phyloP scores from a whole-genome alignment of 92 coral and sea anemone genomes.

The Umimayanthus kanabou region DNA sequence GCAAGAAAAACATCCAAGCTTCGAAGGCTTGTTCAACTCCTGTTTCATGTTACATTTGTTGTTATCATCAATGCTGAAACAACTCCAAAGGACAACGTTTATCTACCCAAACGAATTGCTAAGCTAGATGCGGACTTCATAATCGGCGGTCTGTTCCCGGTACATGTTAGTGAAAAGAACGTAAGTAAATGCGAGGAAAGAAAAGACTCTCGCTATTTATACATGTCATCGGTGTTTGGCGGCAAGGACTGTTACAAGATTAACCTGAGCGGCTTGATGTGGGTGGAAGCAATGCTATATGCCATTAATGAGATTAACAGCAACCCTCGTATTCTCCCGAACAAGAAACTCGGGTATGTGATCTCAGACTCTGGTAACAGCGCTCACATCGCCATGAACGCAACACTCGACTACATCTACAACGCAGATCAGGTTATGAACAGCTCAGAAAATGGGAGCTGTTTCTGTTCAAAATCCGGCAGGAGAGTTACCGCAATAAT shows the following conservation, averaged over 20 bases:
- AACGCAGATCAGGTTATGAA: constrained; percentile 28
- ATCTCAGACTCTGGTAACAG: constrained; percentile 85
- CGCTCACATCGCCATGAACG: constrained; percentile 78
- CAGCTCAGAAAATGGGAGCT: constrained; percentile 16
- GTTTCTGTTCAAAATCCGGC: constrained; percentile 49
- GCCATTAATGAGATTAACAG: constrained; percentile 76
- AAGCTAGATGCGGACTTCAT: constrained; percentile 67
- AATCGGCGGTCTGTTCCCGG: constrained; percentile 89
- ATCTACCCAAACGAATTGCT: constrained; percentile 60
- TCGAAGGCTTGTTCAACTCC: not conserved
- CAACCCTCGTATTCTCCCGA: constrained; percentile 58
- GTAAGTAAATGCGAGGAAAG: constrained; percentile 48
- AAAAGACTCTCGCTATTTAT: constrained; percentile 47
- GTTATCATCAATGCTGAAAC: not conserved
- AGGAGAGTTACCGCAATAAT: constrained; percentile 69
- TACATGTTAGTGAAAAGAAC: constrained; percentile 67
- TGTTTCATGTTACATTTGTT: not conserved
- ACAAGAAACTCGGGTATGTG: constrained; percentile 79
- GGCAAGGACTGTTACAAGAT: constrained; percentile 61
- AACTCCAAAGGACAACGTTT: not conserved
- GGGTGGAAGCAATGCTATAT: constrained; percentile 93
- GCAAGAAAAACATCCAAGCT: not conserved
- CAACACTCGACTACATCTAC: constrained; percentile 66
- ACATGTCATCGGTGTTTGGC: constrained; percentile 55
- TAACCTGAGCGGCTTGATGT: constrained; percentile 84